Percentiles rank a stretch among this genome's conserved stretches.
Conservation (phyloP, 2,888 invertebrate genomes). For the Aquatica leii region DNA sequence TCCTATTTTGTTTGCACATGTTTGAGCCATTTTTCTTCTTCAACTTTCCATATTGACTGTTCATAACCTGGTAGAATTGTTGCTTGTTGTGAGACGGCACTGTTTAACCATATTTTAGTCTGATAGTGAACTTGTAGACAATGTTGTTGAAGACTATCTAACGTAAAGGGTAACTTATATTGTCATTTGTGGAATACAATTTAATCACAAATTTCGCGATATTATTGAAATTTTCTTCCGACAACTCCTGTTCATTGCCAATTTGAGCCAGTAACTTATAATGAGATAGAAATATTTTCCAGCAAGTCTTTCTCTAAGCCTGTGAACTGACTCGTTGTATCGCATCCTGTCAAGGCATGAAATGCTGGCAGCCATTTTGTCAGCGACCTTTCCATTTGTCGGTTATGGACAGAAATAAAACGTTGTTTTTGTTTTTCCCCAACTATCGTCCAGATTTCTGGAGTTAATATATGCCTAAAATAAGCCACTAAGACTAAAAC, state of each 20-base stretch:
- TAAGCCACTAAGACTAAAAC: conserved; percentile 28
- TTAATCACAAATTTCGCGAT: not conserved
- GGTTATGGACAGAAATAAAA: conserved; percentile 33
- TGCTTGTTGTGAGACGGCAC: not conserved
- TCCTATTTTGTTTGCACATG: too few species aligned
- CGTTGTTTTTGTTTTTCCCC: conserved; percentile 18
- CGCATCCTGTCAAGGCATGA: conserved; percentile 38
- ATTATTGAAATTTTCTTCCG: not conserved
- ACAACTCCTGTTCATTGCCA: not conserved
- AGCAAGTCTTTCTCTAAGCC: conserved; percentile 34
- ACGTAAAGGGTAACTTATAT: conserved; percentile 2
- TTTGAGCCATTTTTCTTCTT: not conserved
- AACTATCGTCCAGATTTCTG: conserved; percentile 32
- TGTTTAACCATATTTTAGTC: conserved; percentile 9
- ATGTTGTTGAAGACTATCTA: not conserved
- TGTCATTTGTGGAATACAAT: not conserved
- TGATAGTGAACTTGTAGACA: conserved; percentile 2
- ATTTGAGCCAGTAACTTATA: not conserved
- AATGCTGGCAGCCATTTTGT: conserved; percentile 35
- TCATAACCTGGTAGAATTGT: not conserved
- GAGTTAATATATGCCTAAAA: conserved; percentile 27
- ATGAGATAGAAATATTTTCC: conserved; percentile 18
- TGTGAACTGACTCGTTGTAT: conserved; percentile 36
- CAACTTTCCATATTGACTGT: not conserved
- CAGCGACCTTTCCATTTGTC: conserved; percentile 16